phyloP scores from a whole-genome alignment of 2,797 vertebrate genomes.

The Pseudochirops cupreus region DNA sequence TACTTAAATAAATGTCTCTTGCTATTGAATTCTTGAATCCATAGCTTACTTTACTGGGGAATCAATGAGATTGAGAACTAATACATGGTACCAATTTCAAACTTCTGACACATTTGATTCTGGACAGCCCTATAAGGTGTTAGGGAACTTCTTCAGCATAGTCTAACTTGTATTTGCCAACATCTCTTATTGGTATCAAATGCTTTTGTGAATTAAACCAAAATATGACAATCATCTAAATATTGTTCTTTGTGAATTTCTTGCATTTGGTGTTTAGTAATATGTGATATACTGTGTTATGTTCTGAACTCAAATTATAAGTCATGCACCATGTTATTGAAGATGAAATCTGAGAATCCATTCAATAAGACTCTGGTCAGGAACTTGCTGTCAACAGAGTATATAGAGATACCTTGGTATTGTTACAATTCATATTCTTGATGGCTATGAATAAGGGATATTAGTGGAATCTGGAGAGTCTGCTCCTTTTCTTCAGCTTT shows the following conservation, averaged over 20 bases:
- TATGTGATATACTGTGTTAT: background rate
- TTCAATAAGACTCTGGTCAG: background rate
- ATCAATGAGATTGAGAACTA: background rate
- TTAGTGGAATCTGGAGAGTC: background rate
- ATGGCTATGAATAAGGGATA: background rate
- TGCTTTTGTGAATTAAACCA: background rate
- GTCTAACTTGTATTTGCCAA: background rate
- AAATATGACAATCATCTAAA: background rate
- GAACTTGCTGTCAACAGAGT: background rate
- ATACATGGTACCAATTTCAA: background rate
- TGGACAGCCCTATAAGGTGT: background rate
- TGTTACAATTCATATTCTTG: background rate
- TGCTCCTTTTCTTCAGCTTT: conserved; percentile 3
- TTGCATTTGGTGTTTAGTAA: conserved; percentile 6
- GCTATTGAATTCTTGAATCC: background rate
- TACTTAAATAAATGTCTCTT: background rate
- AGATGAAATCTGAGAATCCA: background rate
- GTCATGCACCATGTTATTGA: conserved; percentile 21
- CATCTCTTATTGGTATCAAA: background rate
- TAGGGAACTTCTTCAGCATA: conserved; percentile 30
- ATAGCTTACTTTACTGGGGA: background rate
- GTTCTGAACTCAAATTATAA: background rate
- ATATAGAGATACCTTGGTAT: background rate
- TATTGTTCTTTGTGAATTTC: conserved; percentile 16
- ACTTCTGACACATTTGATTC: background rate